Percentiles rank a stretch among this genome's conserved stretches.
Conservation (phyloP, 37 sponge, comb jelly and placozoan genomes). For the Chondrilla cf. caribensis region DNA sequence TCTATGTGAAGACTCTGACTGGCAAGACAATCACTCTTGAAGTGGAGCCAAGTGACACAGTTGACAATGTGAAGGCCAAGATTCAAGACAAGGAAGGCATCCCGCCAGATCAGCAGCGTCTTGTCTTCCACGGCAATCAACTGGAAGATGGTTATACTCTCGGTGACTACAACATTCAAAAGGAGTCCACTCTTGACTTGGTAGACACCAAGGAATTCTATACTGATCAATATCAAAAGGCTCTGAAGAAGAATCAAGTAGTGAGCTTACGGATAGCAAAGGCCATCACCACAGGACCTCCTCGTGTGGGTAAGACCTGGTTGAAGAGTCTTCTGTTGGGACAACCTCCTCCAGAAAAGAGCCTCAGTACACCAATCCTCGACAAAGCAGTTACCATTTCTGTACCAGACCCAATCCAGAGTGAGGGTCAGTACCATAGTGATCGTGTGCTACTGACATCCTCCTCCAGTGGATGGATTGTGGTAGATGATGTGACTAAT, state of each 20-base stretch:
- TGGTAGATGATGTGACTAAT: no score
- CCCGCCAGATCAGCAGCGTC: conserved; percentile 97
- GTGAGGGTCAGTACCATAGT: no score
- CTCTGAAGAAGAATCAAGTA: not conserved
- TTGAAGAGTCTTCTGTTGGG: conserved; percentile 7
- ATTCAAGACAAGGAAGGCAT: conserved; percentile 99
- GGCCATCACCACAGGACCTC: not conserved
- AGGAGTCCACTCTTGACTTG: conserved; percentile 65
- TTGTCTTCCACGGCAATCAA: conserved; percentile 95
- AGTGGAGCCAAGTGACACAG: conserved; percentile 93
- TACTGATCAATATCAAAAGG: not conserved
- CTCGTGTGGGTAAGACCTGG: conserved; percentile 11
- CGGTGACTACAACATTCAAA: conserved; percentile 97
- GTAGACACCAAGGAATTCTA: no score
- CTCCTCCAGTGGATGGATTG: no score
- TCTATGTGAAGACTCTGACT: conserved; percentile 71
- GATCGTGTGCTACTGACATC: no score
- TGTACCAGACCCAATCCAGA: not conserved
- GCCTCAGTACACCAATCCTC: not conserved
- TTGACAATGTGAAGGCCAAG: conserved; percentile 95
- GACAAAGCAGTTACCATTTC: not conserved
- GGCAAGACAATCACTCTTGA: conserved; percentile 97
- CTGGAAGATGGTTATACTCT: conserved; percentile 97
- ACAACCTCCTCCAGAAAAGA: conserved; percentile 1
- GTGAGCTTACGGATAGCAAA: not conserved